A percentile compares a stretch with the other conserved stretches of the same genome.
Conservation (phyloP, 2,113 vertebrate species). For the Carassius auratus region DNA sequence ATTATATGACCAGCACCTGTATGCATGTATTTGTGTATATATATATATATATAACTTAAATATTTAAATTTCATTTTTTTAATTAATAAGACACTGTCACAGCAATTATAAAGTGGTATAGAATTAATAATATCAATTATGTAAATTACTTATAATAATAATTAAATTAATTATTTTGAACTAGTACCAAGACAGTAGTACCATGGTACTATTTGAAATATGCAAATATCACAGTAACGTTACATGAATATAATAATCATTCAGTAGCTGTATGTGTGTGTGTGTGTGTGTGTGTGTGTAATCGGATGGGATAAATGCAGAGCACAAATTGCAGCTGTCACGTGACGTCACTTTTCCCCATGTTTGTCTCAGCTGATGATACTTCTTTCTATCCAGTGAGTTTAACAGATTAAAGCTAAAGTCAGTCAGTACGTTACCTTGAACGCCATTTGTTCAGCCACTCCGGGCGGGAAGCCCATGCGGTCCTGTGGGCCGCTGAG, state of each 20-base stretch:
- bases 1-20: too few relatives aligned
- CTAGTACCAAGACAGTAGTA: background rate
- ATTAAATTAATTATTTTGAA: too few relatives aligned
- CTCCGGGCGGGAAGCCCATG: conserved; percentile 90
- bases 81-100: background rate
- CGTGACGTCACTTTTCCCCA: background rate
- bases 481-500: conserved; percentile 81
- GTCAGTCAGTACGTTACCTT: conserved; percentile 86
- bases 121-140: too few relatives aligned
- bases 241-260: background rate
- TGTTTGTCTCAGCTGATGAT: background rate
- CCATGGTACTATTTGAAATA: background rate
- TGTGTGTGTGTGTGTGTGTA: too few relatives aligned
- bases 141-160: too few relatives aligned
- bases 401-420: background rate
- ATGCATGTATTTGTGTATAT: too few relatives aligned
- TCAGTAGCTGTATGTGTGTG: background rate
- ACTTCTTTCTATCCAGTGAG: background rate
- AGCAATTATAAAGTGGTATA: background rate
- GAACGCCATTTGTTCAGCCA: conserved; percentile 82
- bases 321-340: too few relatives aligned
- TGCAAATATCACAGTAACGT: background rate
- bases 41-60: too few relatives aligned
- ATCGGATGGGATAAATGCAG: too few relatives aligned
- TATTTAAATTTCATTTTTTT: too few relatives aligned